Evolutionary conservation across 2,888 invertebrate genomes (phyloP).

Genomic region (Aricia artaxerxes): DNA sequence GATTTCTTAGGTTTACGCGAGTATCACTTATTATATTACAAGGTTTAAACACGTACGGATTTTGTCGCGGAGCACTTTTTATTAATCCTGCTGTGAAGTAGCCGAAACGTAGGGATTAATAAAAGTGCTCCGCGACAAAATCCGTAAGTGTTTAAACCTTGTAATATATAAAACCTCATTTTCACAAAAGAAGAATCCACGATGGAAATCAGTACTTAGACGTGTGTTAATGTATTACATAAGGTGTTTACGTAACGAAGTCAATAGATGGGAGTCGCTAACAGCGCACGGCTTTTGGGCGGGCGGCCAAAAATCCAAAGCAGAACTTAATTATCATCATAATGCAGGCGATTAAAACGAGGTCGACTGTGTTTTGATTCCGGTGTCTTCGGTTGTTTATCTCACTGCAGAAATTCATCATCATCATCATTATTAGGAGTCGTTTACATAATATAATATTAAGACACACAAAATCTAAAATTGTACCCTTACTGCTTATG

Average conservation of each 20-base stretch:
- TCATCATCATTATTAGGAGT: background rate
- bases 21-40: no score
- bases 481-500: no score
- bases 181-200: background rate
- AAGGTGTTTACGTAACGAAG: constrained; percentile 20
- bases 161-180: background rate
- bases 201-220: background rate
- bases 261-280: constrained; percentile 2
- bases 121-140: no score
- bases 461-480: no score
- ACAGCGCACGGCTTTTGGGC: constrained; percentile 23
- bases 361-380: constrained; percentile 20
- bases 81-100: no score
- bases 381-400: constrained; percentile 4
- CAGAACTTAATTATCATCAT: constrained; percentile 31
- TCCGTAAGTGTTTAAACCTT: no score
- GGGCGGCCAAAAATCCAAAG: constrained; percentile 31
- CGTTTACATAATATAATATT: no score
- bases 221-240: constrained; percentile 9
- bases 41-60: no score
- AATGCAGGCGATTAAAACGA: constrained; percentile 29
- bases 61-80: no score
- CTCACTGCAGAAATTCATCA: background rate
- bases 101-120: no score
- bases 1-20: no score